Conservation (phyloP, 1,140 invertebrate genomes). For the Dendroctonus valens region DNA sequence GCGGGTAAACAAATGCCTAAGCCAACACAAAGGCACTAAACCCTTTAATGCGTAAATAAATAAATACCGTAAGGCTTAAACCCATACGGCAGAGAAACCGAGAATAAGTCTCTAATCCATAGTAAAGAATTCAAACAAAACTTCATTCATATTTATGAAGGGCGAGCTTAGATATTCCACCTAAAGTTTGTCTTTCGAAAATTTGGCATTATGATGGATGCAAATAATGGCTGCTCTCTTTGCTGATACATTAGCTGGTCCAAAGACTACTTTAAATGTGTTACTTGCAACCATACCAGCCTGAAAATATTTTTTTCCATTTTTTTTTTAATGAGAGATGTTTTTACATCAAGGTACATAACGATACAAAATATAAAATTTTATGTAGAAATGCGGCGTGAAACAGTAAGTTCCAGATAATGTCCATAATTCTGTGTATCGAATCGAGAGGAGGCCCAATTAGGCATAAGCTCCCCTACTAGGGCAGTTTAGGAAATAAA, state of each 20-base stretch:
- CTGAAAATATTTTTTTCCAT: no score
- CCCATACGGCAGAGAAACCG: constrained; percentile 8
- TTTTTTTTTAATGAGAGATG: no score
- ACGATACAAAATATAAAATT: no score
- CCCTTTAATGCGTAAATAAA: constrained; percentile 15
- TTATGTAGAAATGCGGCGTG: no score
- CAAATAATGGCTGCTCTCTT: no score
- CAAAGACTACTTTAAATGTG: no score
- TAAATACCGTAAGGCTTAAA: constrained; percentile 15
- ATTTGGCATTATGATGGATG: not conserved
- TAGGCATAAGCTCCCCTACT: not conserved
- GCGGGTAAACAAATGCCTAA: constrained; percentile 12
- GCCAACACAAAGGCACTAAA: constrained; percentile 5
- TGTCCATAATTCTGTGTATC: no score
- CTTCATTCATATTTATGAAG: constrained; percentile 24
- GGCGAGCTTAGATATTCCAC: constrained; percentile 7
- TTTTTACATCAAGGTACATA: no score
- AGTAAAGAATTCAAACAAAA: constrained; percentile 23
- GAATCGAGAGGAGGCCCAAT: no score
- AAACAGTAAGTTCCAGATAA: no score
- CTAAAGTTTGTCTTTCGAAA: constrained; percentile 16
- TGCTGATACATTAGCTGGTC: no score
- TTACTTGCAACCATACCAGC: no score
- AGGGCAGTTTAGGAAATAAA: not conserved
- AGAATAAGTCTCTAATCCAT: constrained; percentile 21